Conservation (phyloP, 2,113 vertebrate genomes). For the Clarias magur region DNA sequence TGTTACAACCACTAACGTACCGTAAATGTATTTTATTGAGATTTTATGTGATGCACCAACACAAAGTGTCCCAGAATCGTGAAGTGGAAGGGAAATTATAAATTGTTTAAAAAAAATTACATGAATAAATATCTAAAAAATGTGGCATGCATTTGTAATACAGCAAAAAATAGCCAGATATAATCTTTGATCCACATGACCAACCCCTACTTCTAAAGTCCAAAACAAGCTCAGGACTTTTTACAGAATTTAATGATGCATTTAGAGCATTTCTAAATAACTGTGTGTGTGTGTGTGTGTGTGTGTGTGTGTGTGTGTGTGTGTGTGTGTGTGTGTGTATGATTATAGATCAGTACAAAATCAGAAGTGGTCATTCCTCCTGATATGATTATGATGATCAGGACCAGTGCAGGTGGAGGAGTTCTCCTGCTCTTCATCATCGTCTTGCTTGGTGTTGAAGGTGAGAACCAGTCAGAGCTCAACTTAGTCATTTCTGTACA, state of each 20-base stretch:
- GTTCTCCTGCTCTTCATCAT: constrained; percentile 62
- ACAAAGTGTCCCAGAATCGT: too few relatives aligned
- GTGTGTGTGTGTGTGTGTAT: constrained; percentile 9
- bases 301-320: too few relatives aligned
- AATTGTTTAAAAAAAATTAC: too few relatives aligned
- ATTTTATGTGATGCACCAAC: too few relatives aligned
- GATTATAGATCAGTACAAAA: constrained; percentile 53
- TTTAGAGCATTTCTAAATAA: not conserved
- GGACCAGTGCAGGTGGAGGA: constrained; percentile 55
- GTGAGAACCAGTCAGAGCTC: constrained; percentile 52
- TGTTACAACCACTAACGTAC: too few relatives aligned
- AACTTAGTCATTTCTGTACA: not conserved
- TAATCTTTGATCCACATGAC: too few relatives aligned
- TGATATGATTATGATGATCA: constrained; percentile 41
- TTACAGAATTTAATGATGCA: not conserved
- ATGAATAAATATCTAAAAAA: too few relatives aligned
- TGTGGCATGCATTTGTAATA: too few relatives aligned
- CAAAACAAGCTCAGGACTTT: not conserved
- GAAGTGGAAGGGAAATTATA: too few relatives aligned
- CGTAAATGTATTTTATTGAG: too few relatives aligned
- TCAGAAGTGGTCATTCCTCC: constrained; percentile 60
- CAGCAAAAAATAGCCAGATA: too few relatives aligned
- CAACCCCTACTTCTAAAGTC: not conserved
- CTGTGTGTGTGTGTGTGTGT: too few relatives aligned
- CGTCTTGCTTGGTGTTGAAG: constrained; percentile 60